These are phyloP conservation scores for Ataeniobius toweri DNA, from an alignment of 2,797 vertebrate genomes.

Conservation along the genomic window DNA sequence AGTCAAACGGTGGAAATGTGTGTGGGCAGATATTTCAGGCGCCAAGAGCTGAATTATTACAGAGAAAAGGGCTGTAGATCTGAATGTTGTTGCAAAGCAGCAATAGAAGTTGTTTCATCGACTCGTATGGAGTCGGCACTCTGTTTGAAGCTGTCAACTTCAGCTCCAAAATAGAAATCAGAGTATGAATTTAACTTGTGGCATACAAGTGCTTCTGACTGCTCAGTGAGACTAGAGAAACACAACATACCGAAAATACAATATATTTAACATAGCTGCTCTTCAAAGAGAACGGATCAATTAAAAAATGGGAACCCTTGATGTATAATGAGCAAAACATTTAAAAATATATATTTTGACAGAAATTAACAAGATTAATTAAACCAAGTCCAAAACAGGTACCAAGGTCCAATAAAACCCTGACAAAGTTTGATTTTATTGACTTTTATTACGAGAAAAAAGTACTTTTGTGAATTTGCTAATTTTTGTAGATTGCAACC, in stretches of 20 bases:
- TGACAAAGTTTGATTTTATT: not conserved
- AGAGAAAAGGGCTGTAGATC: conserved; percentile 10
- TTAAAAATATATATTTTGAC: not conserved
- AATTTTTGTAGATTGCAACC: not conserved
- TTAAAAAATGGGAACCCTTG: not conserved
- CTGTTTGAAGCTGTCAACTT: not conserved
- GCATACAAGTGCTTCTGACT: not conserved
- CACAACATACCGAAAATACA: not conserved
- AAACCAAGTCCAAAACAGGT: not conserved
- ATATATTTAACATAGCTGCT: not conserved
- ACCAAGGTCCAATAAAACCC: not conserved
- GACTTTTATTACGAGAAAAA: not conserved
- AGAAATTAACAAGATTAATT: not conserved
- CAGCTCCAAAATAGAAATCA: not conserved
- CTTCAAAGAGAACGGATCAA: not conserved
- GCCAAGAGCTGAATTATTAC: not conserved
- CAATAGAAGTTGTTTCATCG: not conserved
- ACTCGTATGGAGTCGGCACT: not conserved
- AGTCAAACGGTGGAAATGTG: conserved; percentile 7
- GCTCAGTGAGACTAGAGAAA: not conserved
- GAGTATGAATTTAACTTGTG: not conserved
- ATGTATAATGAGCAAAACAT: not conserved
- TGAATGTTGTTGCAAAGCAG: not conserved
- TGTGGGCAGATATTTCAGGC: not conserved
- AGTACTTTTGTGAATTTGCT: not conserved